Evolutionary conservation across 2,888 invertebrate species (phyloP).

Genomic region (Loripinus fragilis): DNA sequence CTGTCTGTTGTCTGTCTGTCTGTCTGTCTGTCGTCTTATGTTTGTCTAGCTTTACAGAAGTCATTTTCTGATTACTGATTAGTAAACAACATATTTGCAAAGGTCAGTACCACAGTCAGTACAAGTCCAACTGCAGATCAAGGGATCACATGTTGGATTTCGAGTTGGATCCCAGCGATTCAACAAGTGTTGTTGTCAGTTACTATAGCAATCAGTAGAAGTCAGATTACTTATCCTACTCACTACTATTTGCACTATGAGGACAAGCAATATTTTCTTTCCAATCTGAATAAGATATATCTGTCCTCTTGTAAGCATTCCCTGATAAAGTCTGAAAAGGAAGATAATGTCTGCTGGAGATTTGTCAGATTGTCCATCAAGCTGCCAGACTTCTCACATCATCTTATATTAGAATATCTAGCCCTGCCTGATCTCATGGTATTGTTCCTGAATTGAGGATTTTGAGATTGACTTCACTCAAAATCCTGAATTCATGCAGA

Average conservation of each 20-base stretch:
- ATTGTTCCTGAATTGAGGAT: too few relatives aligned
- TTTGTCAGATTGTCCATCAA: constrained; percentile 12
- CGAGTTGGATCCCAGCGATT: background rate
- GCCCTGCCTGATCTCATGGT: too few relatives aligned
- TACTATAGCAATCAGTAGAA: background rate
- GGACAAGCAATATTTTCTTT: background rate
- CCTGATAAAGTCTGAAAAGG: constrained; percentile 1
- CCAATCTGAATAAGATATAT: background rate
- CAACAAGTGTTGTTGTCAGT: background rate
- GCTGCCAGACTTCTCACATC: background rate
- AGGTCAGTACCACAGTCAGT: too few relatives aligned
- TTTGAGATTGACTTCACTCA: too few relatives aligned
- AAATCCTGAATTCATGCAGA: too few relatives aligned
- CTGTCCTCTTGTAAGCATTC: background rate
- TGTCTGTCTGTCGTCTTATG: too few relatives aligned
- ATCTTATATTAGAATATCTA: too few relatives aligned
- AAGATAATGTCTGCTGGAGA: constrained; percentile 1
- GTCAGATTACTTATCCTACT: background rate
- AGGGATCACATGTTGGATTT: background rate
- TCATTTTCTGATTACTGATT: too few relatives aligned
- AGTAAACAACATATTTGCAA: too few relatives aligned
- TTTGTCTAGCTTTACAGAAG: too few relatives aligned
- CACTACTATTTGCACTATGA: background rate
- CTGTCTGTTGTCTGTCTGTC: too few relatives aligned
- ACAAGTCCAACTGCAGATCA: too few relatives aligned